Conservation (phyloP, 2,113 vertebrate species). For the Oryzias curvinotus region DNA sequence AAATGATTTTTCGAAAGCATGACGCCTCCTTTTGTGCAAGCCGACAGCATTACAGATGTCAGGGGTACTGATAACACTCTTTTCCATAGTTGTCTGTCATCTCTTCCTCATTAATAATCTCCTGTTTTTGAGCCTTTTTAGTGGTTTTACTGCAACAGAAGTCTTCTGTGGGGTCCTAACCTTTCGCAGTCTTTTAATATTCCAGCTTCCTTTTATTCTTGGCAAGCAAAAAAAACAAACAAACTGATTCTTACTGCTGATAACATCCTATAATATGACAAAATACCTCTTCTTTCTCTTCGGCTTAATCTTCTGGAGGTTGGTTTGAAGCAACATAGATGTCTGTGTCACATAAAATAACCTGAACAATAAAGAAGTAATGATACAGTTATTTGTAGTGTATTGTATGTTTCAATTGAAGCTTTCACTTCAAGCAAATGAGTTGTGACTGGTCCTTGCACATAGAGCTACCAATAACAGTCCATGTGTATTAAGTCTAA, state of each 20-base stretch:
- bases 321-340: conserved; percentile 13
- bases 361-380: neutral
- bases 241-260: conserved; percentile 59
- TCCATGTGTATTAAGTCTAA: too few species aligned
- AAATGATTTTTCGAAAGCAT: conserved; percentile 30
- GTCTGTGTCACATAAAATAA: conserved; percentile 9
- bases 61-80: conserved; percentile 15
- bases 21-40: conserved; percentile 13
- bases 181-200: conserved; percentile 73
- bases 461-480: too few species aligned
- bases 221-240: conserved; percentile 53
- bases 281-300: conserved; percentile 28
- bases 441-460: too few species aligned
- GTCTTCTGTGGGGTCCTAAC: conserved; percentile 64
- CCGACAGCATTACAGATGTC: conserved; percentile 32
- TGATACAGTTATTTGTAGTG: too few species aligned
- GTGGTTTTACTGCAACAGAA: conserved; percentile 61
- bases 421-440: too few species aligned
- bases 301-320: conserved; percentile 15
- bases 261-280: conserved; percentile 57
- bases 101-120: conserved; percentile 42
- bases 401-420: too few species aligned
- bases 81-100: conserved; percentile 3
- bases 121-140: conserved; percentile 46
- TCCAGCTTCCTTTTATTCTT: conserved; percentile 52